These are phyloP conservation scores for Pontoporia blainvillei DNA, from an alignment of 2,113 vertebrate species.

Conservation along the genomic window DNA sequence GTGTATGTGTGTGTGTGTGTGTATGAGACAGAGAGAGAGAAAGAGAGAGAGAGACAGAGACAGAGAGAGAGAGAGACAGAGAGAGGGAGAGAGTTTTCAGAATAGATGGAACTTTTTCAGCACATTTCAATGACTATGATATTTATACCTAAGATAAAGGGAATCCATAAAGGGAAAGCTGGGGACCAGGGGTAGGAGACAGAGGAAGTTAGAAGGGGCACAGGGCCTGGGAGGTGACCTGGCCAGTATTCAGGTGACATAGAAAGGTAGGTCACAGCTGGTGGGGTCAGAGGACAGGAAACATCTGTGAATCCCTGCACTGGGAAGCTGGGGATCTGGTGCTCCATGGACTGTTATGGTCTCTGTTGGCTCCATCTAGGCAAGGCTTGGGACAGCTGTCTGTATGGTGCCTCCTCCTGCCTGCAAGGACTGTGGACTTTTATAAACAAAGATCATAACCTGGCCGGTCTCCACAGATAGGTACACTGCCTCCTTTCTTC, in stretches of 20 bases:
- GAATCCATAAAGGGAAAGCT: not conserved
- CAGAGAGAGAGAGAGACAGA: too few species aligned
- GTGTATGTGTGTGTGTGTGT: too few species aligned
- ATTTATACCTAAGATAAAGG: not conserved
- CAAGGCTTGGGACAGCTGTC: not conserved
- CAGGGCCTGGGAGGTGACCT: not conserved
- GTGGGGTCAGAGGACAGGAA: not conserved
- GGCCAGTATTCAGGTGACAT: not conserved
- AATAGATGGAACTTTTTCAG: not conserved
- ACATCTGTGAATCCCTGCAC: not conserved
- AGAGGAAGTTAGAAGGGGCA: not conserved
- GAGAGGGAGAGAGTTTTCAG: not conserved
- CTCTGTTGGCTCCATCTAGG: not conserved
- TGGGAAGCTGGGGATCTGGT: not conserved
- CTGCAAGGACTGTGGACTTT: accelerated
- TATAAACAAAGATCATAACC: not conserved
- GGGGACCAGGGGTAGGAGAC: not conserved
- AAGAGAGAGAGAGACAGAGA: too few species aligned
- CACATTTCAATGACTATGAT: not conserved
- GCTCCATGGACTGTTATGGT: not conserved
- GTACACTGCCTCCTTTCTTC: not conserved
- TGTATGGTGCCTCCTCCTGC: not conserved
- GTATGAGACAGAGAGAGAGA: too few species aligned
- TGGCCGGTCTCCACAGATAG: not conserved
- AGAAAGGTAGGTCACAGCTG: not conserved